Percentiles rank a stretch among this genome's conserved stretches.
Evolutionary conservation across 1,140 invertebrate species (phyloP).

Genomic region (Copidosoma floridanum): DNA sequence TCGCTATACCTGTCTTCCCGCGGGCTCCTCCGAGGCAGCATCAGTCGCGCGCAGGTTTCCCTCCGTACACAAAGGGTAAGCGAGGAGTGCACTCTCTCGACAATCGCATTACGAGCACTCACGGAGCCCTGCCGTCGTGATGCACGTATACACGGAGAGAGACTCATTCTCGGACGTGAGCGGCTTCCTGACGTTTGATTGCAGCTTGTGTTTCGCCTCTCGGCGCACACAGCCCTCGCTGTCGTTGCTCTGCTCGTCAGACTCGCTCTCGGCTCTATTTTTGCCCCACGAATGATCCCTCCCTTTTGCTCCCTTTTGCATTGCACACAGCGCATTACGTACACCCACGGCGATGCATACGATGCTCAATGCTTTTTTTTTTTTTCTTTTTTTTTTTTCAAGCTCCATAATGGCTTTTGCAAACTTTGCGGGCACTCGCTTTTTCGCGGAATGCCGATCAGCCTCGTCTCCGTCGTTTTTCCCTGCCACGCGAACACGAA

Average conservation of each 20-base stretch:
- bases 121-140: neutral
- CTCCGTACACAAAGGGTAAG: no score
- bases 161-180: neutral
- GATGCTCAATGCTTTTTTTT: no score
- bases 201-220: conserved; percentile 14
- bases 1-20: conserved; percentile 28
- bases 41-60: neutral
- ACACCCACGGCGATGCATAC: no score
- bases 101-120: neutral
- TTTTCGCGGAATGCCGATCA: neutral
- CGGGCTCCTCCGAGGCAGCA: neutral
- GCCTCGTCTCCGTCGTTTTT: neutral
- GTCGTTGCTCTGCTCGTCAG: neutral
- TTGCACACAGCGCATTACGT: no score
- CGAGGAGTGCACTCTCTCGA: neutral
- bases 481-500: neutral
- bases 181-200: conserved; percentile 14
- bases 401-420: no score
- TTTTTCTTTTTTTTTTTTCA: neutral
- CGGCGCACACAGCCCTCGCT: neutral
- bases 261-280: neutral
- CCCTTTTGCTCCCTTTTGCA: neutral
- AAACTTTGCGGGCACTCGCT: neutral
- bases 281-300: neutral
- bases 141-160: neutral